These are phyloP conservation scores for Scartelaos histophorus DNA, from an alignment of 2,113 vertebrate species.

Conservation along the genomic window DNA sequence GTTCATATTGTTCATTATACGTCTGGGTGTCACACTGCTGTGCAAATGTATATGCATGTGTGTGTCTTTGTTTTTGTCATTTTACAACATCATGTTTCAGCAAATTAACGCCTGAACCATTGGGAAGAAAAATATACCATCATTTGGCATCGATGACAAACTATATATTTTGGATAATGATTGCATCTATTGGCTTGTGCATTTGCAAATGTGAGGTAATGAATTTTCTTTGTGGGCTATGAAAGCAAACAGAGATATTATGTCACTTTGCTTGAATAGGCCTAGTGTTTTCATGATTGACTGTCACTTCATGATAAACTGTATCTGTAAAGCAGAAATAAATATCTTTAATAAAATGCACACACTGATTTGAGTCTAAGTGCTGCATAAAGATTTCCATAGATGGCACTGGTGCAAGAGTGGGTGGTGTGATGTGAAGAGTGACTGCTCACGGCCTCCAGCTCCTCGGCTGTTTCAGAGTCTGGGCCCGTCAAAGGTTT, in stretches of 20 bases:
- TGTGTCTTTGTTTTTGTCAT: conserved; percentile 65
- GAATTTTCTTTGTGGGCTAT: conserved; percentile 63
- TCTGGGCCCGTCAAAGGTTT: conserved; percentile 61
- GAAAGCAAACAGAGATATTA: conserved; percentile 62
- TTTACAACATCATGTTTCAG: conserved; percentile 72
- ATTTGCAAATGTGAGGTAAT: conserved; percentile 70
- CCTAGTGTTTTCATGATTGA: conserved; percentile 37
- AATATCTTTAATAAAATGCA: conserved; percentile 20
- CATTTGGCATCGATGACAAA: conserved; percentile 71
- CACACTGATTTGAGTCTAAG: conserved; percentile 25
- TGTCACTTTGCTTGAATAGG: conserved; percentile 56
- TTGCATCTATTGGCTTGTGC: conserved; percentile 64
- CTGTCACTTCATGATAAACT: conserved; percentile 42
- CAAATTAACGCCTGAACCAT: conserved; percentile 72
- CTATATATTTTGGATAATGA: conserved; percentile 72
- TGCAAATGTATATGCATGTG: conserved; percentile 47
- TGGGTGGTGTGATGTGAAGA: conserved; percentile 36
- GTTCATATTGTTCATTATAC: conserved; percentile 75
- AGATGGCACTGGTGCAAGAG: conserved; percentile 15
- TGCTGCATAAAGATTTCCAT: conserved; percentile 21
- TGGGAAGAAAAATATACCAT: conserved; percentile 67
- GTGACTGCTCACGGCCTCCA: conserved; percentile 54
- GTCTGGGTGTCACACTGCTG: conserved; percentile 61
- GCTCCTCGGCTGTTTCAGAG: conserved; percentile 43
- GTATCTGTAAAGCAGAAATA: conserved; percentile 5